These are phyloP conservation scores for Ophiothrix spiculata DNA, from an alignment of 35 echinoderm and acorn worm genomes.

Conservation along the genomic window DNA sequence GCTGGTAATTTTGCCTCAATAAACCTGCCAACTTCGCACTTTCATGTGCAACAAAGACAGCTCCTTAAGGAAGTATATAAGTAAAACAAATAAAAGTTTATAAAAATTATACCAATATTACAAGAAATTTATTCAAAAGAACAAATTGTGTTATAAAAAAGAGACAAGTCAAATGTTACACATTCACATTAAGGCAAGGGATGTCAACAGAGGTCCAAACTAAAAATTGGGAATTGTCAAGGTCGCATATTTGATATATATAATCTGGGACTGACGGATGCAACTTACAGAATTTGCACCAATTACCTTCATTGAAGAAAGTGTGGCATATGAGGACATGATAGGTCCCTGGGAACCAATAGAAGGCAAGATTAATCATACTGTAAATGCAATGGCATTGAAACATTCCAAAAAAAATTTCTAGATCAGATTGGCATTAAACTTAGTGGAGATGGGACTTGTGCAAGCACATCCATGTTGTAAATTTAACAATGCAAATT, in stretches of 20 bases:
- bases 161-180: not conserved
- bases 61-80: not conserved
- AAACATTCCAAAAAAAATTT: not conserved
- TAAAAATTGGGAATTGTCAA: not conserved
- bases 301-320: not conserved
- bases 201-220: not conserved
- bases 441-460: conserved; percentile 24
- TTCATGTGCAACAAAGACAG: not conserved
- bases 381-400: not conserved
- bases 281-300: not conserved
- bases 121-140: not conserved
- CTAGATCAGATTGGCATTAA: not conserved
- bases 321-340: not conserved
- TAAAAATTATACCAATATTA: not conserved
- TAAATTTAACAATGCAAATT: not conserved
- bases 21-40: not conserved
- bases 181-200: not conserved
- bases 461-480: not conserved
- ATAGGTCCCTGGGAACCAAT: conserved; percentile 9
- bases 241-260: not conserved
- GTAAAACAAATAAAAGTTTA: not conserved
- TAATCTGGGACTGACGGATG: not conserved
- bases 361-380: not conserved
- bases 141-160: not conserved
- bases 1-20: not conserved